These are phyloP conservation scores for Nothobranchius kuhntae DNA, from an alignment of 2,113 vertebrate genomes.

Conservation along the genomic window DNA sequence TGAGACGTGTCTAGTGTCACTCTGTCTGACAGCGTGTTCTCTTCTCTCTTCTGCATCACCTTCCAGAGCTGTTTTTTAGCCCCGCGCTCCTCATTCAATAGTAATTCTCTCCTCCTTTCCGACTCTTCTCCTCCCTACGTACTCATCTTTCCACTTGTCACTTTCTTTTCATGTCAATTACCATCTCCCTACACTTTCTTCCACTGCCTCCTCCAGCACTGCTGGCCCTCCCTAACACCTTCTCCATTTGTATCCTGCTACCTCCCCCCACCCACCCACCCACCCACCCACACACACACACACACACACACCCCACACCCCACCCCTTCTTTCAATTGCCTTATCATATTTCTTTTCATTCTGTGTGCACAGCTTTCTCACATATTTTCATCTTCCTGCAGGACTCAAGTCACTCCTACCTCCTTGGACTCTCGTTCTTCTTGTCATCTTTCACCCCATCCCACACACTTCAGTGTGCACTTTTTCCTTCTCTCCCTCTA, in stretches of 20 bases:
- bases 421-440: constrained; percentile 1
- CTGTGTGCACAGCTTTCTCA: constrained; percentile 14
- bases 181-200: constrained; percentile 31
- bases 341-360: constrained; percentile 9
- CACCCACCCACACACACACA: background rate
- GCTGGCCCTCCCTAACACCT: constrained; percentile 30
- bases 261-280: constrained; percentile 2
- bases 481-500: constrained; percentile 44
- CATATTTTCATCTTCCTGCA: constrained; percentile 40
- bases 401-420: constrained; percentile 19
- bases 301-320: background rate
- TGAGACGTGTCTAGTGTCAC: constrained; percentile 39
- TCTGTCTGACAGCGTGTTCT: constrained; percentile 47
- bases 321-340: background rate
- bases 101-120: constrained; percentile 57
- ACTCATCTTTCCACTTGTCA: constrained; percentile 72
- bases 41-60: constrained; percentile 23
- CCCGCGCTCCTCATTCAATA: constrained; percentile 58
- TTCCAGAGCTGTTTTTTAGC: constrained; percentile 14
- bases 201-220: constrained; percentile 18
- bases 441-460: constrained; percentile 33
- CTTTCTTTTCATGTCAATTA: constrained; percentile 73
- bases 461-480: constrained; percentile 32
- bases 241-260: constrained; percentile 37
- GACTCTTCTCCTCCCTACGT: constrained; percentile 46